A percentile compares a stretch with the other conserved stretches of the same genome.
phyloP scores from a whole-genome alignment of 2,888 invertebrate genomes.

The Lasioglossum oenotherae region DNA sequence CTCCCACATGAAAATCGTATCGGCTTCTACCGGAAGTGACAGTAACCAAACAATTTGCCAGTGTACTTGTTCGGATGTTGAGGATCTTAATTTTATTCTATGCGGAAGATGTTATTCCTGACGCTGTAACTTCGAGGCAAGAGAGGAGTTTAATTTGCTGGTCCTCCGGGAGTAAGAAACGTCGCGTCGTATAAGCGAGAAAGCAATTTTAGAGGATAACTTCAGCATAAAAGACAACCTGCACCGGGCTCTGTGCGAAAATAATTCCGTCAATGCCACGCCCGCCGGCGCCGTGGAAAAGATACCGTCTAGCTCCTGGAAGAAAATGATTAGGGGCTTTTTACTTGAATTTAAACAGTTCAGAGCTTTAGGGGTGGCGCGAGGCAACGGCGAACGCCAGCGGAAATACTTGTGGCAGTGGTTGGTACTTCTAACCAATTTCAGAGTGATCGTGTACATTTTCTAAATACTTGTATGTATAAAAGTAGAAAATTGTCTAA shows the following conservation, averaged over 20 bases:
- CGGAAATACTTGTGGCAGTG: background rate
- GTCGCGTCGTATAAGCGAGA: conserved; percentile 30
- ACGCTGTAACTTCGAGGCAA: conserved; percentile 18
- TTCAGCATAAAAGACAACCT: conserved; percentile 41
- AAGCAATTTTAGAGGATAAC: conserved; percentile 53
- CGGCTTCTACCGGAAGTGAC: background rate
- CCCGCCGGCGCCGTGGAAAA: conserved; percentile 25
- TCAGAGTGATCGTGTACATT: background rate
- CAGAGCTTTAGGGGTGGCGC: background rate
- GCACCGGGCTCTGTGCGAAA: conserved; percentile 18
- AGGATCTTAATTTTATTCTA: conserved; percentile 23
- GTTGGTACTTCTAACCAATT: background rate
- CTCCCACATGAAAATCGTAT: background rate
- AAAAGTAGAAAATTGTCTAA: too few relatives aligned
- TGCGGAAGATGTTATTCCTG: conserved; percentile 1
- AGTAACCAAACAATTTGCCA: background rate
- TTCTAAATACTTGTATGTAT: too few relatives aligned
- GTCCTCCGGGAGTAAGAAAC: background rate
- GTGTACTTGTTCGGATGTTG: conserved; percentile 17
- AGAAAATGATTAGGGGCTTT: conserved; percentile 71
- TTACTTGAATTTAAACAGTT: conserved; percentile 74
- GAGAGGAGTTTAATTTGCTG: conserved; percentile 51
- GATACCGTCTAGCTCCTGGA: conserved; percentile 6
- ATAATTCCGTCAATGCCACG: conserved; percentile 28
- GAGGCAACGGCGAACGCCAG: background rate